A percentile compares a stretch with the other conserved stretches of the same genome.
phyloP scores from a whole-genome alignment of 2,888 invertebrate species.

The Patella ulyssiponensis region DNA sequence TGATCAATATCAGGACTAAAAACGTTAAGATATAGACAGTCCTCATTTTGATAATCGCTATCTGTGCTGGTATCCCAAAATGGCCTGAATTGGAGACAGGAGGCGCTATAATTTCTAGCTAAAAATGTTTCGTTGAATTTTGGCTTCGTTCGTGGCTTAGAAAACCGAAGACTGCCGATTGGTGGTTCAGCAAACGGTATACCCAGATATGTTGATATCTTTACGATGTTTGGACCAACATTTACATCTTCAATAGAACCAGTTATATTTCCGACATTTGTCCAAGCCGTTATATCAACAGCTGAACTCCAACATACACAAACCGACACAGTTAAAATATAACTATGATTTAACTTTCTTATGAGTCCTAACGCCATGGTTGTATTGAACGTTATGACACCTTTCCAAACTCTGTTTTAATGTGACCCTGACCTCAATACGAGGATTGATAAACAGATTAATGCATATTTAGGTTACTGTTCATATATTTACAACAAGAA shows the following conservation, averaged over 20 bases:
- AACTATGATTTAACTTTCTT: too few species aligned
- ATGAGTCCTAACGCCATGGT: too few species aligned
- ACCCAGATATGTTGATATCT: conserved; percentile 80
- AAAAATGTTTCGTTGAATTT: conserved; percentile 31
- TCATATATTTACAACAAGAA: too few species aligned
- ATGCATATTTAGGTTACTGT: too few species aligned
- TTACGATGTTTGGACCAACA: not conserved
- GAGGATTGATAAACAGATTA: too few species aligned
- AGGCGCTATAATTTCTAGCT: conserved; percentile 39
- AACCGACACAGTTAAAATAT: too few species aligned
- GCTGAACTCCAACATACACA: too few species aligned
- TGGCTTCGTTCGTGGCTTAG: conserved; percentile 77
- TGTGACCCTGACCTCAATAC: too few species aligned
- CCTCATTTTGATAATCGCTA: conserved; percentile 29
- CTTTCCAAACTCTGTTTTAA: too few species aligned
- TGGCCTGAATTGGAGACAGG: conserved; percentile 39
- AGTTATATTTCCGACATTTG: not conserved
- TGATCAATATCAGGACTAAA: conserved; percentile 41
- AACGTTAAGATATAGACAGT: conserved; percentile 54
- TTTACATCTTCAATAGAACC: not conserved
- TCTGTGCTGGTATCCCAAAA: too few species aligned
- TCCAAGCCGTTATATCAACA: not conserved
- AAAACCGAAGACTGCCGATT: conserved; percentile 85
- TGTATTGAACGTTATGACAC: too few species aligned
- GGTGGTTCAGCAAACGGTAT: conserved; percentile 94